These are phyloP conservation scores for Drosophila kuntzei DNA, from an alignment of 2,888 invertebrate species.

Conservation along the genomic window DNA sequence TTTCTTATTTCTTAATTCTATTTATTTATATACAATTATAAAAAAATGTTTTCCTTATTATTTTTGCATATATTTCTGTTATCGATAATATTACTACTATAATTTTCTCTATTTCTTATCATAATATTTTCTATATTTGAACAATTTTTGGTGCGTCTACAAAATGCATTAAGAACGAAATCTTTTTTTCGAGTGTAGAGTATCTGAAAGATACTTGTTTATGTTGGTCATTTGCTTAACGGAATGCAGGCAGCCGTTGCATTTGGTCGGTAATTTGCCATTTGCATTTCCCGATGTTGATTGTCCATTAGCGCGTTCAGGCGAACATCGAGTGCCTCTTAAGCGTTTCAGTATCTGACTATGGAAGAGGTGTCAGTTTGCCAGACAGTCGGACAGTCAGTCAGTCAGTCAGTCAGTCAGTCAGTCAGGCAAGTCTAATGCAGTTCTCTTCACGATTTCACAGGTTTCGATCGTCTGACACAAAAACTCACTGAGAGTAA, in stretches of 20 bases:
- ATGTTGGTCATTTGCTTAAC: constrained; percentile 40
- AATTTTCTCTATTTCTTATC: too few relatives aligned
- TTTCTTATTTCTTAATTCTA: too few relatives aligned
- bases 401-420: constrained; percentile 9
- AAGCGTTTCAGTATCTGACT: constrained; percentile 30
- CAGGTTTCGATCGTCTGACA: constrained; percentile 44
- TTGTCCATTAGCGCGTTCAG: constrained; percentile 73
- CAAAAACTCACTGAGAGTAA: constrained; percentile 66
- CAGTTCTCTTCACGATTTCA: constrained; percentile 14
- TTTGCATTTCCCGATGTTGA: constrained; percentile 60
- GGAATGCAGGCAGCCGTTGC: constrained; percentile 45
- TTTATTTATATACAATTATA: too few relatives aligned
- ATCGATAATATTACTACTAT: too few relatives aligned
- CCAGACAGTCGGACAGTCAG: constrained; percentile 3
- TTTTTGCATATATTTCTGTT: too few relatives aligned
- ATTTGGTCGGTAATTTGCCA: constrained; percentile 61
- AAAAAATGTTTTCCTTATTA: too few relatives aligned
- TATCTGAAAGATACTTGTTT: neutral
- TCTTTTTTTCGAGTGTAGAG: neutral
- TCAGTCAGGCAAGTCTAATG: constrained; percentile 17
- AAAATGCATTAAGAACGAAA: neutral
- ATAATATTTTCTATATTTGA: too few relatives aligned
- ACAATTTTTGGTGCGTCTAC: too few relatives aligned
- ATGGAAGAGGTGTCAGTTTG: constrained; percentile 66
- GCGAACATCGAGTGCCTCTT: constrained; percentile 37